These are phyloP conservation scores for Hypsopygia costalis DNA, from an alignment of 2,888 invertebrate genomes.

Conservation along the genomic window DNA sequence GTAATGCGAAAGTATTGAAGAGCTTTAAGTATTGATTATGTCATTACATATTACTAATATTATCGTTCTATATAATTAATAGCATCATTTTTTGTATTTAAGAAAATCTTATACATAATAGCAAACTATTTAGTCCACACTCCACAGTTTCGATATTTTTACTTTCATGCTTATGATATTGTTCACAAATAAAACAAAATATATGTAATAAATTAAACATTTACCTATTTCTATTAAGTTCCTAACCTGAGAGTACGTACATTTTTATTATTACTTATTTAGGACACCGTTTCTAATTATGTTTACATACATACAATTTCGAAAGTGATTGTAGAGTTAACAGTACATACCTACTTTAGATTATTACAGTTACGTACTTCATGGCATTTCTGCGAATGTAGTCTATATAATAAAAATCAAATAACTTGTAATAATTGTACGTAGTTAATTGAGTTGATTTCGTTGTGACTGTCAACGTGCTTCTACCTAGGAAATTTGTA, in stretches of 20 bases:
- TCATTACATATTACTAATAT: slow-evolving; percentile 15
- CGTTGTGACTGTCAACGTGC: slow-evolving; percentile 32
- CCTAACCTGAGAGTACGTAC: not conserved
- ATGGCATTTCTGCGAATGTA: slow-evolving; percentile 49
- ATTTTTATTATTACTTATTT: slow-evolving; percentile 6
- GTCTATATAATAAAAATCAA: slow-evolving; percentile 24
- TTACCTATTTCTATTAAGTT: too few relatives aligned
- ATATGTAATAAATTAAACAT: too few relatives aligned
- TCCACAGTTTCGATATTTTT: not conserved
- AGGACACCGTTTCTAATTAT: not conserved
- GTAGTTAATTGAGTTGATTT: slow-evolving; percentile 30
- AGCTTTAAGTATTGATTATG: slow-evolving; percentile 49
- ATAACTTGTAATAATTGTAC: slow-evolving; percentile 26
- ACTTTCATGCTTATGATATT: not conserved
- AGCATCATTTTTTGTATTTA: slow-evolving; percentile 12
- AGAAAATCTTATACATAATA: slow-evolving; percentile 2
- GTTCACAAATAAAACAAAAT: too few relatives aligned
- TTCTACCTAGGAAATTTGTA: slow-evolving; percentile 52
- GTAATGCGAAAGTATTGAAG: slow-evolving; percentile 40
- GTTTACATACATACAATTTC: slow-evolving; percentile 4
- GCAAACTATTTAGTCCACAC: not conserved
- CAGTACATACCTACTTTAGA: slow-evolving; percentile 36
- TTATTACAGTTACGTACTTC: slow-evolving; percentile 49
- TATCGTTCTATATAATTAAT: slow-evolving; percentile 14
- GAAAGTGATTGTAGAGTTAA: slow-evolving; percentile 60